Percentiles rank a stretch among this genome's conserved stretches.
phyloP scores from a whole-genome alignment of 1,140 invertebrate genomes.

The Drosophila paulistorum region DNA sequence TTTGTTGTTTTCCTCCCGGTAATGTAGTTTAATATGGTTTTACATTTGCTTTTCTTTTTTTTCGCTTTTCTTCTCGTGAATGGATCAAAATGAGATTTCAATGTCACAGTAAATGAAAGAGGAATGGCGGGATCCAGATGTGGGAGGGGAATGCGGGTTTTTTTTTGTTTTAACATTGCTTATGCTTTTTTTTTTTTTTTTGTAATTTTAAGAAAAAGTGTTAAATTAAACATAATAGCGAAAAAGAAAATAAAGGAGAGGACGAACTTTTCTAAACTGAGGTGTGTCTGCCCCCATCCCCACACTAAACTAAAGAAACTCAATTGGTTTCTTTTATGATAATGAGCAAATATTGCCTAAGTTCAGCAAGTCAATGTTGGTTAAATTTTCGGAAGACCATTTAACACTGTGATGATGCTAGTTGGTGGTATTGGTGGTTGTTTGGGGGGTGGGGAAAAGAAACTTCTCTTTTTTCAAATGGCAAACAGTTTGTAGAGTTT shows the following conservation, averaged over 20 bases:
- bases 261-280: background rate
- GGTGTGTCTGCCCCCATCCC: background rate
- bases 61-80: conserved; percentile 9
- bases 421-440: too few species aligned
- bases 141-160: conserved; percentile 5
- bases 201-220: background rate
- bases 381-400: background rate
- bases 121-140: background rate
- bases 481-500: conserved; percentile 30
- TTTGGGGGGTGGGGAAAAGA: background rate
- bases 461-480: conserved; percentile 12
- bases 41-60: background rate
- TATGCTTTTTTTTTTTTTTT: background rate
- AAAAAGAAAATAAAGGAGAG: conserved; percentile 2
- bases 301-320: background rate
- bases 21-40: conserved; percentile 21
- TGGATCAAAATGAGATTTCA: conserved; percentile 54
- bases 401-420: background rate
- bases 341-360: conserved; percentile 24
- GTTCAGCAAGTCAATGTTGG: background rate
- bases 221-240: background rate
- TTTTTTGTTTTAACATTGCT: background rate
- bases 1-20: conserved; percentile 43
- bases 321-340: conserved; percentile 23
- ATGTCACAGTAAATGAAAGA: conserved; percentile 50